Evolutionary conservation across 64 coral and sea anemone genomes (phyloP), one percentile per base, ranked within the genome.

Genomic region (Actinia tenebrosa): DNA sequence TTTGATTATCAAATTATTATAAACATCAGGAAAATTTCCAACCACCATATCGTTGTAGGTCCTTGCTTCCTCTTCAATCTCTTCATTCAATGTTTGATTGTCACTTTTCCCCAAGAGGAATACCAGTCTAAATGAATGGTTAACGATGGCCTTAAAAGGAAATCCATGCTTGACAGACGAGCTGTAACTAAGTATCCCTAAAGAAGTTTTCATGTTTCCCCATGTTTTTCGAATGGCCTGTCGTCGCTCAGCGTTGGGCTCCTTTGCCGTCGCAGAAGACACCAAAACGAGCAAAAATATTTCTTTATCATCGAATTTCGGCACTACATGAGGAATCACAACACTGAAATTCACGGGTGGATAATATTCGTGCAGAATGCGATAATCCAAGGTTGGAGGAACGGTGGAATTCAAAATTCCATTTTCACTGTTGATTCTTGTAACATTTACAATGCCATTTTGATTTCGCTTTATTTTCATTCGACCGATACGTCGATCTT

Each of bases 31-130:
- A 62, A 85, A 85, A 7, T 85, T 45, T 37, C 83, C 83, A 85
- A 85, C 45, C n/a, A 85, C 83, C 20, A 83, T 16, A 25, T 83
- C 80, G 53, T 83, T 85, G 42, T 85, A 45, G 3, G 7, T 9
- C 23, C 42, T 59, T n/a, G 83, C 44, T 85, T 85, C 83, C 19
- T 59, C 83, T 43, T 85, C 83, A 5, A 85, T 85, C 26, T 85
- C 83, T 45, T 85, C 60, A 64, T 85, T 54, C 15, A 60, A 3
- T 56, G 50, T 60, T 61, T 85, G 56, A 42, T 63, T 85, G 60
- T 60, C 30, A 61, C 56, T 85, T 85, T 45, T 59, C 8, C 83
- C 83, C 5, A 85, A 18, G 18, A 85, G 26, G 17, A 85, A 85
- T 17, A 85, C 56, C 56, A 85, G 42, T 43, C 56, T 13, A 85